Base-by-base conservation (phyloP, 2,113 vertebrate species). In the Cairina moschata region DNA sequence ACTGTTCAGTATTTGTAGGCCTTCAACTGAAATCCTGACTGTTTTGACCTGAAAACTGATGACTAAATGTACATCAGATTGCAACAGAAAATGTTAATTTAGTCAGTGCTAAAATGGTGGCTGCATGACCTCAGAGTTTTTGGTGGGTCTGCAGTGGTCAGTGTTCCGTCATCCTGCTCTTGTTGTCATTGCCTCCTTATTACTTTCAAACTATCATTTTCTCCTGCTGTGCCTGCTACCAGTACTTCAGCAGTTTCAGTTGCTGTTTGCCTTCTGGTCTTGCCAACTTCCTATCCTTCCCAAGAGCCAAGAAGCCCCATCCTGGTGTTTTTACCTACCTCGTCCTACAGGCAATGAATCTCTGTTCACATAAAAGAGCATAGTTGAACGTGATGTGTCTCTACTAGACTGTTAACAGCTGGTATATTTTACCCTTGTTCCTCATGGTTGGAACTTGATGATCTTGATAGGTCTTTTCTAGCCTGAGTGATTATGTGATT, bases 11-110 rank as follows among this genome's bases (percentile, higher is more conserved):
- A 17, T 67, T 79, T 77, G 44, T 55, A 78, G 82, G 25, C n/a
- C 52, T 84, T 18, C 55, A 40, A 62, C 58, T 31, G 50, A 83
- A 78, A 50, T 77, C 10, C 17, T 48, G 28, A 40, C 22, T 65
- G 32, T 76, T 82, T 29, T 77, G 67, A 67, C 38, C 14, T 55
- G 14, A 56, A 52, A 46, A 1, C 22, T 0, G 0, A 3, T 74
- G 31, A 54, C 32, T 86, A 32, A 40, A 32, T 52, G 32, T 74
- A 12, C 1, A 1, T 6, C 56, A 52, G 34, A 29, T 56, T 59
- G 55, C 81, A 68, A 18, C 17, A 54, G 67, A 86, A 52, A 46
- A 28, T 55, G 52, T 2, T 15, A 11, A 52, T 4, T 1, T 25
- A 34, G 17, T 17, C 16, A 55, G 36, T 26, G 3, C 26, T 79